A percentile compares a stretch with the other conserved stretches of the same genome.
These are phyloP conservation scores for Rhinopithecus roxellana DNA, from an alignment of 2,113 vertebrate genomes.

Conservation along the genomic window DNA sequence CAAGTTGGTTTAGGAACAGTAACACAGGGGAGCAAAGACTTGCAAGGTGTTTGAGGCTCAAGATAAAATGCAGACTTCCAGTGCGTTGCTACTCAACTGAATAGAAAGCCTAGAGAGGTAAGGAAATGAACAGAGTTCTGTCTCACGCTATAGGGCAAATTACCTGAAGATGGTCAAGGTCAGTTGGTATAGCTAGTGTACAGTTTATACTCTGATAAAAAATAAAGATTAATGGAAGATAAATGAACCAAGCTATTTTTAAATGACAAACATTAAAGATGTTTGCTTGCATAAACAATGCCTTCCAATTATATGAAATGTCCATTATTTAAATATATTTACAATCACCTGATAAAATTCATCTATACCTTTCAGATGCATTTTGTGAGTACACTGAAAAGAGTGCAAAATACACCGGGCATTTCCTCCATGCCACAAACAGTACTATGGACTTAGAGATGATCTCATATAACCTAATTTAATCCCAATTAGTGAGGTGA, in stretches of 20 bases:
- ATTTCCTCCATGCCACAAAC: neutral
- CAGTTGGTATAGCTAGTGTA: conserved; percentile 54
- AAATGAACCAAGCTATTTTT: neutral
- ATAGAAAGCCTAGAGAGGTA: conserved; percentile 77
- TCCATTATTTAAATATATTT: neutral
- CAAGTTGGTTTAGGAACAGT: conserved; percentile 78
- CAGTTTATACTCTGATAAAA: neutral
- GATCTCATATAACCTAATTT: neutral
- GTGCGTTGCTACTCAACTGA: conserved; percentile 80
- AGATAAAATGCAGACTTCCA: conserved; percentile 82
- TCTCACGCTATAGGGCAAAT: conserved; percentile 46
- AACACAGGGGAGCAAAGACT: conserved; percentile 80
- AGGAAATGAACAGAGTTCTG: conserved; percentile 76
- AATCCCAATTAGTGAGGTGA: neutral
- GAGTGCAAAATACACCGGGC: neutral
- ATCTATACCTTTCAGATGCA: neutral
- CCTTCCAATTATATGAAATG: conserved; percentile 1
- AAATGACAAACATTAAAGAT: neutral
- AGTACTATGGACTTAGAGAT: neutral
- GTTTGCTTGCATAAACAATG: neutral
- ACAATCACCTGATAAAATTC: neutral
- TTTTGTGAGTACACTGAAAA: neutral
- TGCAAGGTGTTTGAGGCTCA: conserved; percentile 80
- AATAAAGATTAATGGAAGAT: neutral
- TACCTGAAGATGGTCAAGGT: conserved; percentile 79